phyloP scores from a whole-genome alignment of 2,113 vertebrate species.

The Saimiri boliviensis region DNA sequence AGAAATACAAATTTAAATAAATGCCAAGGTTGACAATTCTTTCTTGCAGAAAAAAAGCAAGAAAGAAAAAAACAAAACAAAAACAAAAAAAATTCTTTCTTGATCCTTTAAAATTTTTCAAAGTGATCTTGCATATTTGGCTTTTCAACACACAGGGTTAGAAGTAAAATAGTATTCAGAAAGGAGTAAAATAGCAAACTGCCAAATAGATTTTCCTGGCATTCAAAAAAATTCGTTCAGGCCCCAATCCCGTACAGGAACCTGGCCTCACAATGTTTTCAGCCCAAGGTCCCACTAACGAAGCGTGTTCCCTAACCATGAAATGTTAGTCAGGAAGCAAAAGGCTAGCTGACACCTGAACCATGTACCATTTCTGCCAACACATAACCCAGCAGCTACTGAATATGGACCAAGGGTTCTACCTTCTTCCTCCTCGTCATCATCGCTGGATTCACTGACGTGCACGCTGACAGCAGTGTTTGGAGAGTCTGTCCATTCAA shows the following conservation, averaged over 20 bases:
- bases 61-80: no score
- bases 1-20: constrained; percentile 15
- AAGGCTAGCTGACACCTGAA: neutral
- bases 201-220: neutral
- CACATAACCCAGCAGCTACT: neutral
- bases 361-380: neutral
- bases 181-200: neutral
- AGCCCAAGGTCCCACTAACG: neutral
- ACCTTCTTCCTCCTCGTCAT: constrained; percentile 99
- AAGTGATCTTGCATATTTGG: neutral
- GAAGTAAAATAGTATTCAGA: neutral
- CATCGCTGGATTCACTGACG: constrained; percentile 98
- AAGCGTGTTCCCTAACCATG: neutral
- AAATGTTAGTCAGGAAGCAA: neutral
- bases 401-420: neutral
- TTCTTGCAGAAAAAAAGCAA: no score
- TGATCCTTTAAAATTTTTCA: neutral
- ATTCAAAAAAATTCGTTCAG: neutral
- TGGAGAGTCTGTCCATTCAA: constrained; percentile 98
- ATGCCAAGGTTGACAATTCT: neutral
- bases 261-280: neutral
- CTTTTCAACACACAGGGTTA: neutral
- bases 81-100: no score
- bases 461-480: constrained; percentile 97
- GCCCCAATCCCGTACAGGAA: neutral